Evolutionary conservation across 2,888 invertebrate species (phyloP).

Genomic region (Gryllus longicercus): DNA sequence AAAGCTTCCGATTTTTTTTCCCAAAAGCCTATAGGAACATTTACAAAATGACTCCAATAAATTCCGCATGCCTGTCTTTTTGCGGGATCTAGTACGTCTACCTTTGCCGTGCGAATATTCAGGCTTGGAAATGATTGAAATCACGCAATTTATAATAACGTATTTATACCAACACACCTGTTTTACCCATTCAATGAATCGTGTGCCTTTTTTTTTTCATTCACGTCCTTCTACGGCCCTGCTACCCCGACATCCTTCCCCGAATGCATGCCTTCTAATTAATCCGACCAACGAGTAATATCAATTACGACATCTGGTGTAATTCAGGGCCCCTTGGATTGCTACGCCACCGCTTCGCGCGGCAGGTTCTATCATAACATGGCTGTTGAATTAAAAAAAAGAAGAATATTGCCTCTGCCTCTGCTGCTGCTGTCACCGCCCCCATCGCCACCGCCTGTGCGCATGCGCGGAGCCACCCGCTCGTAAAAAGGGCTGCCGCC

Average conservation of each 20-base stretch:
- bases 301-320: conserved; percentile 1
- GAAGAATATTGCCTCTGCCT: neutral
- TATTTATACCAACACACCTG: too few relatives aligned
- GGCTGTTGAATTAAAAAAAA: neutral
- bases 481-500: neutral
- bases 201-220: neutral
- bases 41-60: too few relatives aligned
- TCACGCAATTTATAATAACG: too few relatives aligned
- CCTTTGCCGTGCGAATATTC: too few relatives aligned
- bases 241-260: neutral
- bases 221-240: neutral
- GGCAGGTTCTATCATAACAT: neutral
- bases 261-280: neutral
- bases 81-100: too few relatives aligned
- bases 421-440: neutral
- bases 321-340: neutral
- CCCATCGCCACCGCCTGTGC: neutral
- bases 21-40: too few relatives aligned
- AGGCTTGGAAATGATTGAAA: too few relatives aligned
- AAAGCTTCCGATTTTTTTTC: too few relatives aligned
- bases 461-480: neutral
- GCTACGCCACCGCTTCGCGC: neutral
- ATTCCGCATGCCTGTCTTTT: too few relatives aligned
- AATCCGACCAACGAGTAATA: neutral
- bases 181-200: too few relatives aligned